These are phyloP conservation scores for Chrysoperla carnea DNA, from an alignment of 1,140 invertebrate species.

Conservation along the genomic window DNA sequence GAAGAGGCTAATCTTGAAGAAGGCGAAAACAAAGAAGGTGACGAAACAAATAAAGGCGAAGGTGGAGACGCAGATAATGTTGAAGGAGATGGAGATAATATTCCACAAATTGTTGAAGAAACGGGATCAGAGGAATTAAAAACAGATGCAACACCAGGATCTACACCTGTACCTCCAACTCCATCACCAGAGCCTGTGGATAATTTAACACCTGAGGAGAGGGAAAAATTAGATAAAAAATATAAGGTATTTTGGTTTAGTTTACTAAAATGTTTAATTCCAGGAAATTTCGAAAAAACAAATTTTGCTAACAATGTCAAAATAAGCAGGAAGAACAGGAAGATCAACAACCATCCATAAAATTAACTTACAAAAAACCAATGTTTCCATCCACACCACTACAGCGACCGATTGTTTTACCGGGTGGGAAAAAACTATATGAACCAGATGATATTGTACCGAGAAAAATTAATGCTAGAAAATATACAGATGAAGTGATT, in stretches of 20 bases:
- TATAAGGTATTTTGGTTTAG: slow-evolving; percentile 7
- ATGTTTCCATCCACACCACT: slow-evolving; percentile 31
- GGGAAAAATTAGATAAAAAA: slow-evolving; percentile 8
- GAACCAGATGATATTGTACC: slow-evolving; percentile 45
- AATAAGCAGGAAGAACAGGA: no score
- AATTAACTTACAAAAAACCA: slow-evolving; percentile 17
- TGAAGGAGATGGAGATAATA: background rate
- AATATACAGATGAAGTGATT: slow-evolving; percentile 58
- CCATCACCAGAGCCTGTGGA: slow-evolving; percentile 1
- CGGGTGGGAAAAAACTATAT: slow-evolving; percentile 53
- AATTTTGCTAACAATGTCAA: no score
- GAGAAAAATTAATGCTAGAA: slow-evolving; percentile 8
- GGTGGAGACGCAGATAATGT: background rate
- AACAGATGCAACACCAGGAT: background rate
- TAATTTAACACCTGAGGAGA: slow-evolving; percentile 6
- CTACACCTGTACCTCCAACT: background rate
- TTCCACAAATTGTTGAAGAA: background rate
- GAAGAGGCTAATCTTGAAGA: background rate
- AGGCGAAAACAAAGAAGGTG: slow-evolving; percentile 3
- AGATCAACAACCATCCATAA: no score
- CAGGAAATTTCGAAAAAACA: no score
- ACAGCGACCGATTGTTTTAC: slow-evolving; percentile 37
- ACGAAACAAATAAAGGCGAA: slow-evolving; percentile 1
- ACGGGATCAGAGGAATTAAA: background rate
- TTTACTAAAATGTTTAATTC: background rate